A percentile compares a stretch with the other conserved stretches of the same genome.
Conservation (phyloP, 2,797 vertebrate species). For the Percopsis omiscomaycus region DNA sequence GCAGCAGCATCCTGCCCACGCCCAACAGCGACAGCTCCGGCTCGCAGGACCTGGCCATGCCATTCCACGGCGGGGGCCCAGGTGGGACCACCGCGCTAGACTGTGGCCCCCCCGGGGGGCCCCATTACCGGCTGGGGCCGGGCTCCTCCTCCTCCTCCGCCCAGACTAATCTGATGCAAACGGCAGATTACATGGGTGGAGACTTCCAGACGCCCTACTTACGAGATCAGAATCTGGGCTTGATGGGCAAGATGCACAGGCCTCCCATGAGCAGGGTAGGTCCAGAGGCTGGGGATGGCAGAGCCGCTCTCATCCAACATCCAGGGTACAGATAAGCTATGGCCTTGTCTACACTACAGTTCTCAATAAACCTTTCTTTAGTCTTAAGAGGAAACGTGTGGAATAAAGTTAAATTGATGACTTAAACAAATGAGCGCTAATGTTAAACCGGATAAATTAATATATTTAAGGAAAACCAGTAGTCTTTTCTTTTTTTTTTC, state of each 20-base stretch:
- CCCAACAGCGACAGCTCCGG: conserved; percentile 99
- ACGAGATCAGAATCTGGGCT: conserved; percentile 94
- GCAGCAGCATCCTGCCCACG: conserved; percentile 96
- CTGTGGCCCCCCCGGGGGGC: conserved; percentile 84
- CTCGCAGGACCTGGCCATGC: conserved; percentile 94
- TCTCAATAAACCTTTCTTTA: conserved; percentile 73
- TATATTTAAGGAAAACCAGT: conserved; percentile 79
- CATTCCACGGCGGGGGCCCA: conserved; percentile 87
- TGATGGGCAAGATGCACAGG: conserved; percentile 96
- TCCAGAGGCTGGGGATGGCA: conserved; percentile 87
- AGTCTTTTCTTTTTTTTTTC: conserved; percentile 54
- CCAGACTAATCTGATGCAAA: conserved; percentile 96
- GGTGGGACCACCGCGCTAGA: conserved; percentile 82
- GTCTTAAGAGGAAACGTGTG: conserved; percentile 77
- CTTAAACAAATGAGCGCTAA: conserved; percentile 73
- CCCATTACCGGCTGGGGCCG: conserved; percentile 90
- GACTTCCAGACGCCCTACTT: conserved; percentile 99
- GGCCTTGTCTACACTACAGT: conserved; percentile 78
- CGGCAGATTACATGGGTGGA: conserved; percentile 95
- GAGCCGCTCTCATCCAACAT: conserved; percentile 95
- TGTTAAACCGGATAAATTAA: conserved; percentile 75
- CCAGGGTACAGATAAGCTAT: conserved; percentile 99
- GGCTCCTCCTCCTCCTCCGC: conserved; percentile 73
- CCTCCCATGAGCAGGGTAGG: conserved; percentile 86
- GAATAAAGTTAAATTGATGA: conserved; percentile 68